Conservation (phyloP, 2,888 invertebrate genomes). For the Tillus elongatus region DNA sequence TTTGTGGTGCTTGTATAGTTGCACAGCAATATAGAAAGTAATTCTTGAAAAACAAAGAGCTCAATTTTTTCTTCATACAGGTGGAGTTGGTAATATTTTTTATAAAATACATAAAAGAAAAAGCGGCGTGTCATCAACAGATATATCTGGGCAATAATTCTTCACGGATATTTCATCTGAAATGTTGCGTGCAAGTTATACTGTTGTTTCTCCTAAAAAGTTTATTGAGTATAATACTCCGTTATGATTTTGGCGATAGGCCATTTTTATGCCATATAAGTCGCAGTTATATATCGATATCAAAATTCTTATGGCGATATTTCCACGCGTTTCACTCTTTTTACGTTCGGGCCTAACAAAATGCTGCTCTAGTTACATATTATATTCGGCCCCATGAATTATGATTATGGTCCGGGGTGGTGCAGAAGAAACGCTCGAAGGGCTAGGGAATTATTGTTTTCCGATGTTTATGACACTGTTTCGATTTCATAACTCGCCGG, state of each 20-base stretch:
- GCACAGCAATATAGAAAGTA: no score
- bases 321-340: background rate
- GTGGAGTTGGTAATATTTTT: no score
- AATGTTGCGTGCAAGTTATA: no score
- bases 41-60: no score
- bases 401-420: constrained; percentile 33
- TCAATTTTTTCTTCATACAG: no score
- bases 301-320: constrained; percentile 1
- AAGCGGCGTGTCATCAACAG: no score
- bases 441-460: constrained; percentile 43
- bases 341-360: constrained; percentile 4
- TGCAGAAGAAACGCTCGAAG: constrained; percentile 31
- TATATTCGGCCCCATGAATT: constrained; percentile 30
- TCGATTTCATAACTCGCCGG: constrained; percentile 45
- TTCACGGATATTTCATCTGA: no score
- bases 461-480: constrained; percentile 45
- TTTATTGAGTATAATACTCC: background rate
- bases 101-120: no score
- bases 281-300: constrained; percentile 2
- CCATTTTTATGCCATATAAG: constrained; percentile 3
- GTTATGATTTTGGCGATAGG: background rate
- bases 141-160: no score
- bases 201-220: no score
- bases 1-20: no score
- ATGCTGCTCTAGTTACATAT: constrained; percentile 24